phyloP scores from a whole-genome alignment of 2,113 vertebrate species.

The Gallinago media region DNA sequence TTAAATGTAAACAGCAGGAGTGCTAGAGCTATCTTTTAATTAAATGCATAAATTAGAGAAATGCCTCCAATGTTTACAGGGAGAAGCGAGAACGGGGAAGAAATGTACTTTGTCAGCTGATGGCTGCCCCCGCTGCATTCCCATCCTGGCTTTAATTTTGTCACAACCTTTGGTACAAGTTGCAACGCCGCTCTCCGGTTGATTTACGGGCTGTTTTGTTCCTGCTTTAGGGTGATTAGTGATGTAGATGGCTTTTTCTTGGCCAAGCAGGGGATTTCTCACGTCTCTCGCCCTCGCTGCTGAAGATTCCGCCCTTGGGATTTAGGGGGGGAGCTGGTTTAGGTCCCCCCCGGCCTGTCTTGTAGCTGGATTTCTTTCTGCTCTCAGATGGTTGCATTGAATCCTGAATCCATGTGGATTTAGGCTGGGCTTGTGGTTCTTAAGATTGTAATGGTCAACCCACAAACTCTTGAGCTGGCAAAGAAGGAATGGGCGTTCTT shows the following conservation, averaged over 20 bases:
- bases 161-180: slow-evolving; percentile 17
- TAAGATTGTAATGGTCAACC: not conserved
- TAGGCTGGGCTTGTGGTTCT: not conserved
- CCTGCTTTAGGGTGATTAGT: not conserved
- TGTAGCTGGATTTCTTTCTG: not conserved
- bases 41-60: slow-evolving; percentile 35
- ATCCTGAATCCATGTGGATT: not conserved
- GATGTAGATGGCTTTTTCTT: not conserved
- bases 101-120: slow-evolving; percentile 1
- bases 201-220: slow-evolving; percentile 27
- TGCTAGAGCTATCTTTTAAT: slow-evolving; percentile 7
- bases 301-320: not conserved
- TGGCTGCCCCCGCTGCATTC: not conserved
- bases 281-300: not conserved
- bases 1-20: slow-evolving; percentile 42
- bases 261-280: not conserved
- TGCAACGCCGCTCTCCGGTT: not conserved
- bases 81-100: slow-evolving; percentile 26
- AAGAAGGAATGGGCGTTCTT: not conserved
- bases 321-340: not conserved
- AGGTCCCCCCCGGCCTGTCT: not conserved
- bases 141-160: not conserved
- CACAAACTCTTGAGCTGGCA: not conserved
- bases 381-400: not conserved
- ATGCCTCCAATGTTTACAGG: slow-evolving; percentile 8